A percentile compares a stretch with the other conserved stretches of the same genome.
Evolutionary conservation across 2,113 vertebrate species (phyloP).

Genomic region (Cyrtonyx montezumae): DNA sequence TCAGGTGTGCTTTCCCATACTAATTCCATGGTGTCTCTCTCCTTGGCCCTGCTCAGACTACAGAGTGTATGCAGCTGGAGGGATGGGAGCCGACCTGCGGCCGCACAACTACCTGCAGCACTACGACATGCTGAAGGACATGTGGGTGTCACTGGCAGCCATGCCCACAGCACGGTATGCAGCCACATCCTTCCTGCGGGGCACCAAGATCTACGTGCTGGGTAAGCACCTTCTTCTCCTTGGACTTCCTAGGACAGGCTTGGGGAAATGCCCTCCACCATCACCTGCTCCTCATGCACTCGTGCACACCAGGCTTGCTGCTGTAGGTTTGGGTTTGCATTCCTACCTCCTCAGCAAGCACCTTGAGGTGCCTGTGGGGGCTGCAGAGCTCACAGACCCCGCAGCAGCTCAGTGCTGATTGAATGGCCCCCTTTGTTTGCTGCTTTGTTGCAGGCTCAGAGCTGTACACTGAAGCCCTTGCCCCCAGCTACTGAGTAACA

Average conservation of each 20-base stretch:
- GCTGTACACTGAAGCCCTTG: too few relatives aligned
- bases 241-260: not conserved
- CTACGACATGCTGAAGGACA: slow-evolving; percentile 94
- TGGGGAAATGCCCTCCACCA: not conserved
- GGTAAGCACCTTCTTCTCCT: slow-evolving; percentile 72
- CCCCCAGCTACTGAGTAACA: not conserved
- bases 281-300: rapidly evolving
- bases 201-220: slow-evolving; percentile 92
- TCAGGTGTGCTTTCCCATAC: not conserved
- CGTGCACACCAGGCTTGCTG: not conserved
- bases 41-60: slow-evolving; percentile 78
- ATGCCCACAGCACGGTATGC: slow-evolving; percentile 95
- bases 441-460: too few relatives aligned
- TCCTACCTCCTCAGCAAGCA: not conserved
- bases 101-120: slow-evolving; percentile 93
- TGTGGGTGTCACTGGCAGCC: slow-evolving; percentile 92
- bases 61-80: slow-evolving; percentile 89
- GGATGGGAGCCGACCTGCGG: slow-evolving; percentile 93
- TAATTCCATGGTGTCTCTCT: not conserved
- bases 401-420: not conserved
- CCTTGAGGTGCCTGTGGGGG: not conserved
- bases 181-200: slow-evolving; percentile 87
- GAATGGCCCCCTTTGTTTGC: too few relatives aligned
- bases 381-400: rapidly evolving
- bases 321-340: not conserved